A percentile compares a stretch with the other conserved stretches of the same genome.
Conservation (phyloP, 2,113 vertebrate species). For the Lonchura striata region DNA sequence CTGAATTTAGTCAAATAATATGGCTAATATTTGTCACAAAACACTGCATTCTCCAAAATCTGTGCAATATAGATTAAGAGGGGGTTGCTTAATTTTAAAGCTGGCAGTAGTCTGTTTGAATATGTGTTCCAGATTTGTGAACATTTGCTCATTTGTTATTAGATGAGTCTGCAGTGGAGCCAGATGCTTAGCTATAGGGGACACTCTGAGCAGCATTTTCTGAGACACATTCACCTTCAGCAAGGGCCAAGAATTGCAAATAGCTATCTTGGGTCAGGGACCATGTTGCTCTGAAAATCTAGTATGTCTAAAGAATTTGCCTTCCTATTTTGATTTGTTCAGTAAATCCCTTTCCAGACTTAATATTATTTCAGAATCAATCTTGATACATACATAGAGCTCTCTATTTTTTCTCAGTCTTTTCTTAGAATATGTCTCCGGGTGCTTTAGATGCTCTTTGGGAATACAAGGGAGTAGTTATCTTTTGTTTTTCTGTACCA, state of each 20-base stretch:
- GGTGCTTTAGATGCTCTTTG: background rate
- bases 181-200: conserved; percentile 50
- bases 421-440: background rate
- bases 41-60: background rate
- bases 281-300: conserved; percentile 8
- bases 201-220: conserved; percentile 64
- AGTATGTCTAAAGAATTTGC: background rate
- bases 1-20: background rate
- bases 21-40: background rate
- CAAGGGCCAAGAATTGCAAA: conserved; percentile 31
- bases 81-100: background rate
- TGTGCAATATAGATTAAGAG: background rate
- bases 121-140: conserved; percentile 44
- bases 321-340: background rate
- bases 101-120: conserved; percentile 33
- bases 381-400: background rate
- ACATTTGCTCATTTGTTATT: conserved; percentile 53
- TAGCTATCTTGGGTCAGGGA: background rate
- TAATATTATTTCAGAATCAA: conserved; percentile 9
- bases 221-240: conserved; percentile 43
- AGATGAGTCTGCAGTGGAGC: background rate
- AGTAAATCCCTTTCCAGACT: background rate
- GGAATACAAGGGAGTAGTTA: background rate
- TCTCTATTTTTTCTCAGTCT: background rate
- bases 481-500: conserved; percentile 8